Evolutionary conservation across 2,113 vertebrate genomes (phyloP), one percentile per base, ranked within the genome.

Genomic region (Xerus inauris): DNA sequence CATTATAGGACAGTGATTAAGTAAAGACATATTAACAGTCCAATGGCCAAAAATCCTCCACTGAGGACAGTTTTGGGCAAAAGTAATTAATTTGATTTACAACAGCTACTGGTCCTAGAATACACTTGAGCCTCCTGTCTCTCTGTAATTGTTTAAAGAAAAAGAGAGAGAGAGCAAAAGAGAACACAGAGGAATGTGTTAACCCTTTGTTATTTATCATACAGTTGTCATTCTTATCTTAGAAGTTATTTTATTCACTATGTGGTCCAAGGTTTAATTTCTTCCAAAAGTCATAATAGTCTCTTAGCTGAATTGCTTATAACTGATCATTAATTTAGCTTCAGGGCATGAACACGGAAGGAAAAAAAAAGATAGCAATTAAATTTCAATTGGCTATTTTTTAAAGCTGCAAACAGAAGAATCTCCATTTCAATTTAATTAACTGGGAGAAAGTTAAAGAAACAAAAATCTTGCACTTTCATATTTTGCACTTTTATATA

Each of bases 321-420:
- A 98, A 97, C 45, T 16, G 96, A 98, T 96, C 98, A 98, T 98
- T 98, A 98, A 98, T 98, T 98, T 98, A 98, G 98, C 97, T 98
- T 98, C 98, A 97, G 98, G 98, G 97, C 98, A 98, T 98, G 98
- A 98, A 98, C 98, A 97, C 97, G 95, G 98, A 98, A 98, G 98
- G n/a, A n/a, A 94, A 97, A 98, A 98, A 96, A 98, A 98, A 98
- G 97, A 98, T 97, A 98, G 97, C 98, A 98, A 98, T 98, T 99
- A 98, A 98, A 99, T 98, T 98, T 98, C 98, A 98, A 98, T 98
- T 98, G 98, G 95, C 97, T 98, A 98, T 98, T 98, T 98, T 98
- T 99, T 98, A 98, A 98, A 97, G 96, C 97, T 98, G 97, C 93
- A 98, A 98, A 98, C 94, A 98, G 94, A 91, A 98, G 97, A 98